Percentiles rank a stretch among this genome's conserved stretches.
These are phyloP conservation scores for Metaphire vulgaris DNA, from an alignment of 1,140 invertebrate species.

Conservation along the genomic window DNA sequence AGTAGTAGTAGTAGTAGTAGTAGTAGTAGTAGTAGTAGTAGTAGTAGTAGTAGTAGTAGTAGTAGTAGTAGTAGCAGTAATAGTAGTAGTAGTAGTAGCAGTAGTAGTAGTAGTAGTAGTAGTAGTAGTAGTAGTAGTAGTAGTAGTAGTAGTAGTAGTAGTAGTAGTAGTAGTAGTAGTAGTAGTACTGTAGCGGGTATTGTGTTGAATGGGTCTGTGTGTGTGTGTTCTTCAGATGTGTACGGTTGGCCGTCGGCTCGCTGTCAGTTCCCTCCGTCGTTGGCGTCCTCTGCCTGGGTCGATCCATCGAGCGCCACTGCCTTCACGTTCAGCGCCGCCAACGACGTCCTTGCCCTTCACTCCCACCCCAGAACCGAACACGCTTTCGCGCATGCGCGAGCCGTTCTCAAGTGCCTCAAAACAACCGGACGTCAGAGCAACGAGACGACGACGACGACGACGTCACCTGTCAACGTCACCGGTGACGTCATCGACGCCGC, in stretches of 20 bases:
- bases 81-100: conserved; percentile 10
- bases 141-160: conserved; percentile 9
- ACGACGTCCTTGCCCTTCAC: not conserved
- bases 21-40: conserved; percentile 5
- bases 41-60: conserved; percentile 9
- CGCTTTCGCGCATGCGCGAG: not conserved
- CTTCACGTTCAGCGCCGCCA: not conserved
- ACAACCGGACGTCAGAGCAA: not conserved
- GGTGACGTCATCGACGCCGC: not conserved
- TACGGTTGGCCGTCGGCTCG: not conserved
- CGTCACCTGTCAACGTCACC: not conserved
- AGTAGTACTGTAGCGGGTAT: conserved; percentile 9
- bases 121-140: conserved; percentile 9
- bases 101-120: conserved; percentile 9
- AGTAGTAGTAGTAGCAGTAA: conserved; percentile 7
- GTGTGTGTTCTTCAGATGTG: not conserved
- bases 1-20: no score
- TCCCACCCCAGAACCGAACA: not conserved
- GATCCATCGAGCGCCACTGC: not conserved
- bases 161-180: conserved; percentile 9
- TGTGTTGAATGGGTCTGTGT: no score
- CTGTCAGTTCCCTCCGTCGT: not conserved
- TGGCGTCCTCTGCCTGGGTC: not conserved
- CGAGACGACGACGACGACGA: not conserved
- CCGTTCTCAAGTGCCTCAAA: not conserved